Evolutionary conservation across 92 coral and sea anemone species (phyloP).

Genomic region (Heliopora coerulea): DNA sequence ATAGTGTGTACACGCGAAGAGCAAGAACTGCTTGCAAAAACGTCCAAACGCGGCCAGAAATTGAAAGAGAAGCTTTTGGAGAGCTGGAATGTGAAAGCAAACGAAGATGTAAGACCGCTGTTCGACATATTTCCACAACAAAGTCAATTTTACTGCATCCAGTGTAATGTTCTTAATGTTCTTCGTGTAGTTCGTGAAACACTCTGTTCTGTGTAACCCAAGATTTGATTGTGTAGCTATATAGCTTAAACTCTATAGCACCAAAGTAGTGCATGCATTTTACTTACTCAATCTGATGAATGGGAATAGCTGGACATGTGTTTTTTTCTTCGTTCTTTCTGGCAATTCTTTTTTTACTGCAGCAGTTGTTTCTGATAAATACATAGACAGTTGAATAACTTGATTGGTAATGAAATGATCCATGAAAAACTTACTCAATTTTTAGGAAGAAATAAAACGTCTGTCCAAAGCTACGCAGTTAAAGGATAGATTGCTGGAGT

Average conservation of each 20-base stretch:
- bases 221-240: too few species aligned
- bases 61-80: constrained; percentile 70
- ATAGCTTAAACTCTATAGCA: too few species aligned
- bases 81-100: constrained; percentile 27
- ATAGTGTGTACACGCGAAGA: constrained; percentile 87
- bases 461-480: constrained; percentile 83
- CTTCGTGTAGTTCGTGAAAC: too few species aligned
- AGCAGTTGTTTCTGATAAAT: too few species aligned
- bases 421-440: not conserved
- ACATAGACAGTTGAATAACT: too few species aligned
- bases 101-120: constrained; percentile 28
- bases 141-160: not conserved
- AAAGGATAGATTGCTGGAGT: constrained; percentile 83
- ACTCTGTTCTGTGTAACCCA: too few species aligned
- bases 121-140: not conserved
- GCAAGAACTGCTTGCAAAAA: constrained; percentile 78
- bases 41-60: constrained; percentile 85
- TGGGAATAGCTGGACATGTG: too few species aligned
- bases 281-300: too few species aligned
- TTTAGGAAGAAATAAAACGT: constrained; percentile 48
- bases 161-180: not conserved
- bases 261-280: too few species aligned
- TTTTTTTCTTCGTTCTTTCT: too few species aligned
- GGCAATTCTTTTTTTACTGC: too few species aligned
- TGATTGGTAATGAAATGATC: not conserved